Base-by-base conservation (phyloP, 1,140 invertebrate genomes). In the Phymorhynchus buccinoides region DNA sequence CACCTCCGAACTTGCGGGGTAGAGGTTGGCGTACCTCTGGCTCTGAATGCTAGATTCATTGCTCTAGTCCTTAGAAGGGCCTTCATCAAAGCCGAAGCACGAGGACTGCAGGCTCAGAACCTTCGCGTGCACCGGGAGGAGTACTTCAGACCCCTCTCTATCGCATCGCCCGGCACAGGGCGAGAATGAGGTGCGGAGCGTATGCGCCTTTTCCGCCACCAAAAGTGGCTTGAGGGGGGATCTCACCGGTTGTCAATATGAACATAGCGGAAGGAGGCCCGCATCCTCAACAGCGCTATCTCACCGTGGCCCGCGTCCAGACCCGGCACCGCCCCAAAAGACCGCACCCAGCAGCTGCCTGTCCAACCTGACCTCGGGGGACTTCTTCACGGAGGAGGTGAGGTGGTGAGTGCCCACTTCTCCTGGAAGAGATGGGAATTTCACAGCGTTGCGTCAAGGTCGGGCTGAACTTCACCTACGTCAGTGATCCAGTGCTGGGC, bases 101-200 rank as follows among this genome's bases (percentile, higher is more conserved):
- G 35, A 22, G 52, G 52, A 6, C 18, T 82, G 37, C n/a, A 48
- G 80, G 42, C 80, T 82, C 9, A 66, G 39, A 22, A 56, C 42
- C 56, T 68, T 82, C 80, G 37, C 52, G 16, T 82, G 80, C 56
- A 41, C 52, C 56, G 80, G 80, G 32, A 52, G 56, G 80, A 82
- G 80, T 82, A 35, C 80, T 82, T 14, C 80, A 82, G 80, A 66
- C 80, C 2, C 80, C 80, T 27, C 52, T 82, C 18, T 82, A 82
- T 35, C 80, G 80, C 52, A 82, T 82, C 35, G 80, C 80, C 52
- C 80, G 48, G 0, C 80, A 82, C 80, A 52, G 80, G 22, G 37
- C 30, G 35, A 4, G 80, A 22, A 82, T 82, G 80, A n/a, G n/a
- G 80, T 82, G 22, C 30, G 80, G 32, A 56, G 56, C 18, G 16